These are phyloP conservation scores for Lasioglossum villosulum DNA, from an alignment of 2,888 invertebrate genomes.

Conservation along the genomic window DNA sequence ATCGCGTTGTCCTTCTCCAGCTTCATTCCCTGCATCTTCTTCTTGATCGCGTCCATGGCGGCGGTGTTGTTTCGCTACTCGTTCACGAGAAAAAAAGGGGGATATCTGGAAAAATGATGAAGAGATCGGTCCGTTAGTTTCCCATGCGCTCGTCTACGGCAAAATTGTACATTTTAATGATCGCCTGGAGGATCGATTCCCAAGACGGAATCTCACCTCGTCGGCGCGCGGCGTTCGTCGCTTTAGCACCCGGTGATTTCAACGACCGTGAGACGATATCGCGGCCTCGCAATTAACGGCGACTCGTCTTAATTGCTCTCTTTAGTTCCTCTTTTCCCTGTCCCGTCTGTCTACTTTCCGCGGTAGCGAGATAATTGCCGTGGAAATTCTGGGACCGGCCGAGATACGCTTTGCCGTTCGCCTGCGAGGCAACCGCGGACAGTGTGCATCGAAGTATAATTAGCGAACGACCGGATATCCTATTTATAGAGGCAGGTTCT, in stretches of 20 bases:
- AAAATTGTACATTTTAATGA: conserved; percentile 37
- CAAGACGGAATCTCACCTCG: conserved; percentile 5
- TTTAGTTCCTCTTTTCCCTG: not conserved
- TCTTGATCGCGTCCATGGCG: conserved; percentile 99
- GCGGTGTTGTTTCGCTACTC: conserved; percentile 86
- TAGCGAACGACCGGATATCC: conserved; percentile 80
- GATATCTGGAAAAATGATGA: conserved; percentile 36
- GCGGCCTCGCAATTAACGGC: conserved; percentile 29
- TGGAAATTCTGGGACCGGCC: conserved; percentile 40
- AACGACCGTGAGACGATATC: conserved; percentile 51
- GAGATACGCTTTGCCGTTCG: conserved; percentile 47
- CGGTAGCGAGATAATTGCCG: conserved; percentile 32
- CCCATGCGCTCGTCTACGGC: conserved; percentile 7
- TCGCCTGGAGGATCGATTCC: conserved; percentile 36
- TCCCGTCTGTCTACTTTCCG: not conserved
- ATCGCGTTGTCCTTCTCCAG: conserved; percentile 99
- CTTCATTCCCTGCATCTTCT: conserved; percentile 99
- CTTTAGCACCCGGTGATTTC: conserved; percentile 17
- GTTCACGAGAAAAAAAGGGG: conserved; percentile 68
- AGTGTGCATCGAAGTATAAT: conserved; percentile 79
- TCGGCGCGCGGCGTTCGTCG: not conserved
- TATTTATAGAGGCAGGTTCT: conserved; percentile 71
- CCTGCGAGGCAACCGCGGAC: conserved; percentile 20
- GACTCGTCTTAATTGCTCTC: conserved; percentile 15
- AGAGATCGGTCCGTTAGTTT: conserved; percentile 5